These are phyloP conservation scores for Gambusia yucatana DNA, from an alignment of 2,797 vertebrate species.

Conservation along the genomic window DNA sequence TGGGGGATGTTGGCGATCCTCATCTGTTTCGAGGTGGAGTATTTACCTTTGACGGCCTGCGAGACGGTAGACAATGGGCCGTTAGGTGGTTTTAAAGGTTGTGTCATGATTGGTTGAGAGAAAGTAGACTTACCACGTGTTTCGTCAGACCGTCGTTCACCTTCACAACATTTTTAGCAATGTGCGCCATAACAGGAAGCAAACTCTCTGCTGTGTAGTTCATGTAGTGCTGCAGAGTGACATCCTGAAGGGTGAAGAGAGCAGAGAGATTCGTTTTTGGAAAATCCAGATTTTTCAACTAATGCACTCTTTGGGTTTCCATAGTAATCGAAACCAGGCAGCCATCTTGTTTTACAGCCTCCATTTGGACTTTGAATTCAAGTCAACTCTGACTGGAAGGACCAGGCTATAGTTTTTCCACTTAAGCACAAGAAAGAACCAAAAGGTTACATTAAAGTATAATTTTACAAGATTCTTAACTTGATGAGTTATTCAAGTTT, in stretches of 20 bases:
- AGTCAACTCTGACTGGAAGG: too few species aligned
- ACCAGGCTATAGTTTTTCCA: too few species aligned
- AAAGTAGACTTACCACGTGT: conserved; percentile 76
- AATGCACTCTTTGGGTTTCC: too few species aligned
- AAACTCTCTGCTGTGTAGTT: conserved; percentile 80
- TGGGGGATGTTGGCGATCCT: conserved; percentile 81
- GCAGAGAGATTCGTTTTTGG: neutral
- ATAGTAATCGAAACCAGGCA: too few species aligned
- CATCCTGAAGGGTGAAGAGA: conserved; percentile 70
- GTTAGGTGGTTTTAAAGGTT: neutral
- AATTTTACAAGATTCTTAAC: too few species aligned
- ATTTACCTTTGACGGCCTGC: conserved; percentile 88
- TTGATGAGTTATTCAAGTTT: too few species aligned
- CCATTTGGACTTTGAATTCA: too few species aligned
- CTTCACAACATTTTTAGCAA: conserved; percentile 88
- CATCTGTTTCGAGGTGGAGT: conserved; percentile 76
- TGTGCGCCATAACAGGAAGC: conserved; percentile 83
- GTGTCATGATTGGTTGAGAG: neutral
- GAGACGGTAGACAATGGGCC: neutral
- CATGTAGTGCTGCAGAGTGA: conserved; percentile 82
- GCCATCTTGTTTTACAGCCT: too few species aligned
- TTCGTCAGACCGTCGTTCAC: conserved; percentile 81
- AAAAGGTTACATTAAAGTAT: too few species aligned
- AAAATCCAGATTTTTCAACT: too few species aligned
- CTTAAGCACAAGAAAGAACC: too few species aligned